Base-by-base conservation (phyloP, 2,113 vertebrate genomes). In the Erinaceus europaeus region DNA sequence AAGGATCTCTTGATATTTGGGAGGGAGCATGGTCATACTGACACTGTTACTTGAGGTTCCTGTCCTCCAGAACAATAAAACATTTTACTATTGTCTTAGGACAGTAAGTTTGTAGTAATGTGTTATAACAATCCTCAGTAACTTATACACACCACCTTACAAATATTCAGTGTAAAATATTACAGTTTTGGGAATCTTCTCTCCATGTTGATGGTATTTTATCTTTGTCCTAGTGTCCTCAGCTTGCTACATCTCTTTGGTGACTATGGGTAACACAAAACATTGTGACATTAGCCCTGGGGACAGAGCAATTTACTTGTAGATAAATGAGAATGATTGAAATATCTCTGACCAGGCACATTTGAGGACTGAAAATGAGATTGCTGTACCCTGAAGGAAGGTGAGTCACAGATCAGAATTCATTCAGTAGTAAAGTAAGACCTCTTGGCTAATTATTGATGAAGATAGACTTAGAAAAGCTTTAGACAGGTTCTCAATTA, bases 161-260 rank as follows among this genome's bases (percentile, higher is more conserved):
- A 20, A 7, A 13, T 29, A 46, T 4, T 8, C 12, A 3, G 0
- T 2, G 11, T 27, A 10, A 38, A 13, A 10, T 18, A 21, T 59
- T 15, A 29, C 20, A 15, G 36, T 36, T 42, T 34, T 50, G 27
- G 42, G 5, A 7, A 15, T 17, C 9, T 8, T 29, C 4, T 29
- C 44, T 15, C 13, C 0, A 0, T 5, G 36, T 32, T 34, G 1
- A 6, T 0, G 7, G n/a, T 25, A 14, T 0, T 14, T 32, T 7
- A 14, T 20, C 5, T n/a, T 29, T 10, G 36, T 11, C 1, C 20
- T 27, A 0, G 44, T 32, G 17, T 44, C 21, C 25, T 4, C n/a
- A 67, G 38, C 1, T 1, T 3, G 25, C 32, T 20, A 27, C 13
- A 15, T 68, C 9, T 1, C 3, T 9, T 1, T 36, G 20, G 11